Percentiles rank a stretch among this genome's conserved stretches.
Conservation (phyloP, 2,113 vertebrate species). For the Laterallus jamaicensis region DNA sequence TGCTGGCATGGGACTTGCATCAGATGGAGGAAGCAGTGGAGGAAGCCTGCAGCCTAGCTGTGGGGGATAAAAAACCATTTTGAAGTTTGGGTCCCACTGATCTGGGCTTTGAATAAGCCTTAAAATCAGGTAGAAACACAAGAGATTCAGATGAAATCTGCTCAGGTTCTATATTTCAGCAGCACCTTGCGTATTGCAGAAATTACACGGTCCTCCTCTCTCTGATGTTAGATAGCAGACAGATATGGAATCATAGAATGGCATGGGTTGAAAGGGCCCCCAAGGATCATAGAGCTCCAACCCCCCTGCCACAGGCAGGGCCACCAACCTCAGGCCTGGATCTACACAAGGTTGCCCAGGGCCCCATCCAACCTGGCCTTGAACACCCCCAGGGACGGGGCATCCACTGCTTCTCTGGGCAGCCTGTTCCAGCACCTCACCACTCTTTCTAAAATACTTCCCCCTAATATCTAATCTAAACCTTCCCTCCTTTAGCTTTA, state of each 20-base stretch:
- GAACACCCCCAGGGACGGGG: no score
- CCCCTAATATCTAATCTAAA: no score
- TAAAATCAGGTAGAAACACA: not conserved
- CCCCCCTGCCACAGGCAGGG: no score
- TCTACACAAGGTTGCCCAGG: no score
- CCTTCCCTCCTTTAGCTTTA: no score
- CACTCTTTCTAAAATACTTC: no score
- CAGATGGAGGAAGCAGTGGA: fast-evolving
- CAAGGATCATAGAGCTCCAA: no score
- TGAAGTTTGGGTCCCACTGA: not conserved
- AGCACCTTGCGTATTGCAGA: not conserved
- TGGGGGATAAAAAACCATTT: not conserved
- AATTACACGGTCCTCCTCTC: not conserved
- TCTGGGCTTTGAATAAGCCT: not conserved
- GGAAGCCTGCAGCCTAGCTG: not conserved
- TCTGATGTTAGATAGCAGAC: not conserved
- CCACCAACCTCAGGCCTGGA: no score
- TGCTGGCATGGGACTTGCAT: not conserved
- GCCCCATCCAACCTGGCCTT: no score
- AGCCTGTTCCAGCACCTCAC: no score
- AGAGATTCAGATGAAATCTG: not conserved
- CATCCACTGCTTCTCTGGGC: no score
- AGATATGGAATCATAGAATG: not conserved
- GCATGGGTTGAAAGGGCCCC: no score
- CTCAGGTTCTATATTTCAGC: not conserved